Conservation (phyloP, 1,140 invertebrate genomes). For the Anastrepha obliqua region DNA sequence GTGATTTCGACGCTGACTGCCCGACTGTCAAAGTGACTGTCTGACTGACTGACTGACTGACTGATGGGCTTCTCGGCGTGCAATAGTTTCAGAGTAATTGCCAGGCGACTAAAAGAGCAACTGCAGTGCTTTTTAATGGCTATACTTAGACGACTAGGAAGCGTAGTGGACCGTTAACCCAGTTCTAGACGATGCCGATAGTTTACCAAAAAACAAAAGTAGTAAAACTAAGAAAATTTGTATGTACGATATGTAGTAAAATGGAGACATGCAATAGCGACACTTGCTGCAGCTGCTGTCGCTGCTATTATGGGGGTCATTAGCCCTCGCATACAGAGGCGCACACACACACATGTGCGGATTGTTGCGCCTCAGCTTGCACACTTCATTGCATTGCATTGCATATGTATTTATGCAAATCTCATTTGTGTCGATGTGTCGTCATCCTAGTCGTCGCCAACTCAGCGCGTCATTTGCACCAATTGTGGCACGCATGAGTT, state of each 20-base stretch:
- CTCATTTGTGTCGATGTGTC: background rate
- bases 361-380: background rate
- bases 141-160: too few relatives aligned
- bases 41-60: background rate
- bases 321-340: background rate
- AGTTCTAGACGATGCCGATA: too few relatives aligned
- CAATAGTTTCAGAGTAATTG: too few relatives aligned
- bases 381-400: constrained; percentile 31
- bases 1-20: background rate
- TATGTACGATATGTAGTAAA: background rate
- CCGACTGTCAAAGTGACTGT: background rate
- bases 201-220: background rate
- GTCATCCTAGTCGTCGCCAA: background rate
- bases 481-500: background rate
- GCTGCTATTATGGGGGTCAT: background rate
- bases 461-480: background rate
- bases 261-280: too few relatives aligned
- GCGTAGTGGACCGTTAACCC: too few relatives aligned
- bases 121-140: background rate
- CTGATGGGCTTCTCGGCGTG: background rate
- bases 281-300: background rate
- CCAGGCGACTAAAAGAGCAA: background rate
- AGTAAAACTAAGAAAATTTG: background rate
- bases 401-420: constrained; percentile 43
- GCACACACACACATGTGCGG: background rate